These are phyloP conservation scores for Cyclura pinguis DNA, from an alignment of 2,797 vertebrate species.

Conservation along the genomic window DNA sequence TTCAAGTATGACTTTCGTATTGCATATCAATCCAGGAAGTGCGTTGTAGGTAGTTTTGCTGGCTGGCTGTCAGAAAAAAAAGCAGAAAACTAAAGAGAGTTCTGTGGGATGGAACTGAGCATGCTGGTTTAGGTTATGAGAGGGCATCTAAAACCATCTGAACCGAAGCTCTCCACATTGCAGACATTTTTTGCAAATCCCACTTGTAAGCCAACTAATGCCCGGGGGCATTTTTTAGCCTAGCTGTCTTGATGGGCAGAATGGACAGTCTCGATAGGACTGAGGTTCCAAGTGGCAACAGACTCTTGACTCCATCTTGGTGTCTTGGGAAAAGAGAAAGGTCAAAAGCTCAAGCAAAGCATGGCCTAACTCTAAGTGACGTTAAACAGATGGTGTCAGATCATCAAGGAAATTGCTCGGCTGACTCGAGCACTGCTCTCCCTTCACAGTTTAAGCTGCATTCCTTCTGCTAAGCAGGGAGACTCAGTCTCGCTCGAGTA, in stretches of 20 bases:
- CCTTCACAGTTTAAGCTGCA: constrained; percentile 3
- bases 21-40: no score
- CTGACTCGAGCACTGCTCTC: background rate
- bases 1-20: no score
- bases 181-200: background rate
- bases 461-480: constrained; percentile 4
- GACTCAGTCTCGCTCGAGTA: background rate
- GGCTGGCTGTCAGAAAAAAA: no score
- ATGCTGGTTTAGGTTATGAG: no score
- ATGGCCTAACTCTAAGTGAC: constrained; percentile 39
- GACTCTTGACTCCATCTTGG: background rate
- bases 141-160: background rate
- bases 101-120: no score
- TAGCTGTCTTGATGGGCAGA: background rate
- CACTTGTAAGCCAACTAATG: background rate
- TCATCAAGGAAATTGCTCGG: constrained; percentile 8
- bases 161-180: background rate
- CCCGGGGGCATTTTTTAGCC: background rate
- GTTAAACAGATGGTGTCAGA: constrained; percentile 47
- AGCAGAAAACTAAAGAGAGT: no score
- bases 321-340: constrained; percentile 17
- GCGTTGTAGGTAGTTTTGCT: no score
- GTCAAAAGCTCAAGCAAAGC: constrained; percentile 28
- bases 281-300: constrained; percentile 1
- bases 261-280: fast-evolving